phyloP scores from a whole-genome alignment of 2,113 vertebrate species.

The Neofelis nebulosa region DNA sequence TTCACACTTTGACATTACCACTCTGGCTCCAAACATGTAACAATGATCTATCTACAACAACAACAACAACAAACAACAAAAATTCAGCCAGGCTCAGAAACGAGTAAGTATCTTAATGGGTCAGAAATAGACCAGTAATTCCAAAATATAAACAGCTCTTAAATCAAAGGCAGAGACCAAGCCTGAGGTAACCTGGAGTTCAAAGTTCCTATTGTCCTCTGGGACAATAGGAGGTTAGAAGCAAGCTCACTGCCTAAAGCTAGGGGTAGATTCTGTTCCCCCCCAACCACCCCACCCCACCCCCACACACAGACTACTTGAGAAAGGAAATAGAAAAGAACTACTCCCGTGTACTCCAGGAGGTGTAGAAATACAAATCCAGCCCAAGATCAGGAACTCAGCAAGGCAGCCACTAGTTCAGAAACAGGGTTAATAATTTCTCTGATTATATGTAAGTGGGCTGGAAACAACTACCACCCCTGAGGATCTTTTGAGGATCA shows the following conservation, averaged over 20 bases:
- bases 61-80: background rate
- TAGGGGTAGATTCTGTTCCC: no score
- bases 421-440: background rate
- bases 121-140: background rate
- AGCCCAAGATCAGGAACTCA: background rate
- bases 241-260: background rate
- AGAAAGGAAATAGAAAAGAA: background rate
- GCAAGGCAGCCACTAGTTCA: background rate
- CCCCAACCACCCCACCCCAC: no score
- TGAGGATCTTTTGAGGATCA: background rate
- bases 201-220: background rate
- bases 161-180: background rate
- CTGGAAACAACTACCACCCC: background rate
- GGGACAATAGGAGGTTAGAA: background rate
- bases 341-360: background rate
- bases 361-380: background rate
- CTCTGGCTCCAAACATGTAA: background rate
- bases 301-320: background rate
- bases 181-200: background rate
- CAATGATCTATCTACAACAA: slow-evolving; percentile 53
- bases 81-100: background rate
- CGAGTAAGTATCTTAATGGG: background rate
- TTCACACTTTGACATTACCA: slow-evolving; percentile 31
- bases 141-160: background rate
- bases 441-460: background rate